Evolutionary conservation across 2,888 invertebrate genomes (phyloP).

Genomic region (Patella ulyssiponensis): DNA sequence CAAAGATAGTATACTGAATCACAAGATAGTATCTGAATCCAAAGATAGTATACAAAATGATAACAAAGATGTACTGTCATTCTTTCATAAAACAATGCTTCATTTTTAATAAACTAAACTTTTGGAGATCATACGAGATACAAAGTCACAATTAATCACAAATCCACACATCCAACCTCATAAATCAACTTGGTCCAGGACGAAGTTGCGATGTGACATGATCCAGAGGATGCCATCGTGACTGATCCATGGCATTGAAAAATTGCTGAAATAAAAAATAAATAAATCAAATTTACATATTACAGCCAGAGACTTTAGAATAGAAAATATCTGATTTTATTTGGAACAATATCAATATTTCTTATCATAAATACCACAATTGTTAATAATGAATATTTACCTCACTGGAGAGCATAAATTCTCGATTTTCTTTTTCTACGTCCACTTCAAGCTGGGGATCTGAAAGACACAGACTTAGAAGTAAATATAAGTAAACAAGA

Average conservation of each 20-base stretch:
- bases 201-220: conserved; percentile 56
- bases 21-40: too few relatives aligned
- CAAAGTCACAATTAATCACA: too few relatives aligned
- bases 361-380: background rate
- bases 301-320: background rate
- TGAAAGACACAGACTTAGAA: conserved; percentile 28
- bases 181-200: background rate
- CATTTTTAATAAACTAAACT: too few relatives aligned
- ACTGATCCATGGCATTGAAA: conserved; percentile 65
- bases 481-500: too few relatives aligned
- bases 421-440: conserved; percentile 64
- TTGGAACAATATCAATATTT: background rate
- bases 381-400: conserved; percentile 38
- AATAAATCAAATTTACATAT: background rate
- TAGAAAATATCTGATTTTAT: background rate
- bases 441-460: conserved; percentile 67
- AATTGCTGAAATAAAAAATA: conserved; percentile 60
- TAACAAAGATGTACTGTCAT: too few relatives aligned
- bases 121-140: too few relatives aligned
- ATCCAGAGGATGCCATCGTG: conserved; percentile 68
- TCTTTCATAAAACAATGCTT: too few relatives aligned
- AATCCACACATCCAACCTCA: too few relatives aligned
- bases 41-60: too few relatives aligned
- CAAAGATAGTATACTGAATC: too few relatives aligned
- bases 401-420: conserved; percentile 69